These are phyloP conservation scores for Sarcophaga variegata DNA, from an alignment of 2,888 invertebrate species.

Conservation along the genomic window DNA sequence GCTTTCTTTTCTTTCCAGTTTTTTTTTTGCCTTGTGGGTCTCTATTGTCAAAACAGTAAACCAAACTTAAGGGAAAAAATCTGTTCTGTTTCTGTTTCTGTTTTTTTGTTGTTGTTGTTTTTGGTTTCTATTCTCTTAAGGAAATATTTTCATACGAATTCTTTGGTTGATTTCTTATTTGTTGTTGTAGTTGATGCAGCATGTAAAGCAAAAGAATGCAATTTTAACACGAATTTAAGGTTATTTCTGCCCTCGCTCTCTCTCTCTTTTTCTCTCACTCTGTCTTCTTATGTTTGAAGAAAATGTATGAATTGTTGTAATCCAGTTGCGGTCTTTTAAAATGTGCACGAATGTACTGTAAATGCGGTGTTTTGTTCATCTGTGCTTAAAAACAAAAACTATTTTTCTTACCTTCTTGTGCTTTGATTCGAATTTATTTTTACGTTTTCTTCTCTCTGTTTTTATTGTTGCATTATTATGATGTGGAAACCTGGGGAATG, in stretches of 20 bases:
- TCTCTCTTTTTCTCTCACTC: constrained; percentile 1
- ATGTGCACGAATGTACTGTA: constrained; percentile 61
- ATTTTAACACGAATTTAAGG: constrained; percentile 41
- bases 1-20: too few relatives aligned
- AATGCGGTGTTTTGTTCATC: constrained; percentile 56
- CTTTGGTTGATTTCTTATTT: neutral
- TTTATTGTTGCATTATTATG: constrained; percentile 10
- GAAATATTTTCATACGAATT: neutral
- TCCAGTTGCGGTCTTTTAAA: constrained; percentile 63
- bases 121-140: neutral
- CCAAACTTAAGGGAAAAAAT: too few relatives aligned
- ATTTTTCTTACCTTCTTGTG: neutral
- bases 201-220: constrained; percentile 29
- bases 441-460: constrained; percentile 7
- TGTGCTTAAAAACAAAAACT: neutral
- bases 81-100: constrained; percentile 17
- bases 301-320: constrained; percentile 49
- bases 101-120: neutral
- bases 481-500: constrained; percentile 40
- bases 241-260: constrained; percentile 1
- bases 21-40: too few relatives aligned
- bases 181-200: constrained; percentile 29
- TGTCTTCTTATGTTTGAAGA: neutral
- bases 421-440: neutral
- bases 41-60: too few relatives aligned